Evolutionary conservation across 2,888 invertebrate species (phyloP).

Genomic region (Xanthorhoe designata): DNA sequence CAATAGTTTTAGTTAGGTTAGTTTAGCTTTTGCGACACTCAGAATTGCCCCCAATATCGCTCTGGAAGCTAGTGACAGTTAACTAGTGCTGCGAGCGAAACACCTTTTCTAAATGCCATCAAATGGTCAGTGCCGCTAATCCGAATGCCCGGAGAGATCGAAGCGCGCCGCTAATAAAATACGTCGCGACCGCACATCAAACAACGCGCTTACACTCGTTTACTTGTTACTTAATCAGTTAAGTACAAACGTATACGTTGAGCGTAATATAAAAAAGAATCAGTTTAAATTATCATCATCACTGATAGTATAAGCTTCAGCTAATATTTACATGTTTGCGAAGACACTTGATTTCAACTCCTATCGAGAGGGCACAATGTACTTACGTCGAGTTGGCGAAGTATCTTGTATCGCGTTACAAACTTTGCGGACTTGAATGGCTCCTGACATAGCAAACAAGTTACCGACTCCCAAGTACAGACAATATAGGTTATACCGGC

Average conservation of each 20-base stretch:
- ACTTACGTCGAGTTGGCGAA: not conserved
- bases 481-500: not conserved
- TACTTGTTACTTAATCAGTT: too few species aligned
- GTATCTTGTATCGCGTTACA: conserved; percentile 2
- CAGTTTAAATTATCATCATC: too few species aligned
- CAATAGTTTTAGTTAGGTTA: too few species aligned
- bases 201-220: not conserved
- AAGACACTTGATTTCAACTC: not conserved
- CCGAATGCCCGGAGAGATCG: not conserved
- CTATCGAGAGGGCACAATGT: not conserved
- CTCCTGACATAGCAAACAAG: not conserved
- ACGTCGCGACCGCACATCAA: conserved; percentile 18
- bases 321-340: not conserved
- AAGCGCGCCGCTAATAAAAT: conserved; percentile 15
- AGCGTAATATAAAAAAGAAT: too few species aligned
- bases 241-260: too few species aligned
- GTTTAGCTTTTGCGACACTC: too few species aligned
- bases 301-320: too few species aligned
- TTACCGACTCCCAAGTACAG: not conserved
- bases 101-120: not conserved
- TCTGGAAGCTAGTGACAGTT: too few species aligned
- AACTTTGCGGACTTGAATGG: not conserved
- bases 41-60: too few species aligned
- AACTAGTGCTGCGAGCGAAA: too few species aligned
- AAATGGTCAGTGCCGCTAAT: not conserved